Evolutionary conservation across 2,888 invertebrate species (phyloP).

Genomic region (Anthoptus insignis): DNA sequence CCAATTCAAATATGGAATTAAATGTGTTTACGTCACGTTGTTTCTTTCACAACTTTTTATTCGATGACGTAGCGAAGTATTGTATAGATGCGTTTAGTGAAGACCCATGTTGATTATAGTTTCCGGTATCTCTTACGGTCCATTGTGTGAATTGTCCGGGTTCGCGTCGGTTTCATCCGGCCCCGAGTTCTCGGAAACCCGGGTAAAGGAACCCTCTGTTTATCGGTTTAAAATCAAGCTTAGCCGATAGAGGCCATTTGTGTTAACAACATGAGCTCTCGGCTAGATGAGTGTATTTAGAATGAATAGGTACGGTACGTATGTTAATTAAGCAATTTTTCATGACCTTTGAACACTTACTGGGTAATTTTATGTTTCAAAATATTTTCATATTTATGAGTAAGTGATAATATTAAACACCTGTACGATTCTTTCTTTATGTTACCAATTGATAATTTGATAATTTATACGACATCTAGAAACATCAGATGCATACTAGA

Average conservation of each 20-base stretch:
- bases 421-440: too few species aligned
- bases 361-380: too few species aligned
- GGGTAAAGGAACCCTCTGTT: constrained; percentile 54
- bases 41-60: not conserved
- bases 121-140: constrained; percentile 75
- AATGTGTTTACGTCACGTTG: not conserved
- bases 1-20: not conserved
- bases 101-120: constrained; percentile 74
- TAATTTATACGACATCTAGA: too few species aligned
- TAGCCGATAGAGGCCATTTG: constrained; percentile 21
- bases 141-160: constrained; percentile 68
- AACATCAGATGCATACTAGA: too few species aligned
- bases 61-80: constrained; percentile 12
- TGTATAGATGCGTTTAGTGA: constrained; percentile 60
- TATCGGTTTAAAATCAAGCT: constrained; percentile 23
- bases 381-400: too few species aligned
- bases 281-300: not conserved
- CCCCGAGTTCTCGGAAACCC: constrained; percentile 68
- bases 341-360: too few species aligned
- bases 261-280: constrained; percentile 2
- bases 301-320: too few species aligned
- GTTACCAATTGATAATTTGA: too few species aligned
- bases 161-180: constrained; percentile 54
- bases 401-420: too few species aligned
- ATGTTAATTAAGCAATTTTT: too few species aligned